Evolutionary conservation across 1,140 invertebrate species (phyloP), one percentile per base, ranked within the genome.

Genomic region (Megalonaias nervosa): DNA sequence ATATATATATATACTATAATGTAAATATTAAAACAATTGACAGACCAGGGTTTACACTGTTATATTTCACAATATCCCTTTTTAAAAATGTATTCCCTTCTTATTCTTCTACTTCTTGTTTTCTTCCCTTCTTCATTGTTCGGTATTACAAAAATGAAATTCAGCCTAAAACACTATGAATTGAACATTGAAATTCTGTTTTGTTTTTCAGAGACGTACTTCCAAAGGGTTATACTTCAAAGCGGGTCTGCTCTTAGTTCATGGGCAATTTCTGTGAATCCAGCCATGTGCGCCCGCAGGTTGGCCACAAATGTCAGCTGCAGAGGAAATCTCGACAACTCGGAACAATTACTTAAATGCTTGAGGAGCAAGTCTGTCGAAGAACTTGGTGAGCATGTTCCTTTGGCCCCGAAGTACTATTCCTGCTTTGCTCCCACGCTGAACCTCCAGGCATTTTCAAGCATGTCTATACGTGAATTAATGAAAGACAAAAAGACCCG

Each of bases 151-250:
- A 11, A 48, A 48, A 48, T 48, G 6, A 48, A 48, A 48, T 48
- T 48, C 38, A 48, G 38, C 38, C 38, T 11, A 11, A 48, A 9
- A 48, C 9, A 48, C 1, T 48, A 6, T 6, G 11, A 48, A 48
- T 48, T 48, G 11, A 9, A 48, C 38, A 6, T 48, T 48, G 38
- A 48, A 48, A 48, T 48, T 48, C 58, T 1, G 17, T 73, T 59
- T 74, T 87, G 81, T 69, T 81, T 91, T 93, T 2, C 92, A 97
- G 96, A 95, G 86, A 95, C 66, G 14, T 93, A 99, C 59, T 99
- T 99, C 90, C 96, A 98, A 89, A 94, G 97, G 82, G 96, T 96
- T 12, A 94, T 99, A 73, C 92, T 99, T 31, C 97, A 98, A 95
- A 97, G 96, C 31, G 98, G 98, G 0, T 97, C 97, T 26, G 97